Evolutionary conservation across 2,113 vertebrate genomes (phyloP).

Genomic region (Sinocyclocheilus anshuiensis): DNA sequence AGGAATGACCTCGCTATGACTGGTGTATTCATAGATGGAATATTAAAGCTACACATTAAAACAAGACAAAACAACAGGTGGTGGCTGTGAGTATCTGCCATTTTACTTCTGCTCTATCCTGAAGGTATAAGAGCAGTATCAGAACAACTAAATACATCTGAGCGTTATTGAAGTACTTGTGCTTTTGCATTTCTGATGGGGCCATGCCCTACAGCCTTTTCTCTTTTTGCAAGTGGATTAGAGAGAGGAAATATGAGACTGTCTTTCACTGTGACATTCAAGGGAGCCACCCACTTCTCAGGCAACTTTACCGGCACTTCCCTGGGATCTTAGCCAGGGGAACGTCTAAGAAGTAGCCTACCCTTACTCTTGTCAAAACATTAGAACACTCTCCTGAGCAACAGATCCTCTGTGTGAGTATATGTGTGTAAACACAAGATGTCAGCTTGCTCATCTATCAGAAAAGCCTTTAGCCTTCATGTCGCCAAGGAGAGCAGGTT

Average conservation of each 20-base stretch:
- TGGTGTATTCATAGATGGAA: not conserved
- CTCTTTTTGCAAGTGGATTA: conserved; percentile 24
- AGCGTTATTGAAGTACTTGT: not conserved
- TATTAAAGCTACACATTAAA: not conserved
- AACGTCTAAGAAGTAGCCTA: conserved; percentile 34
- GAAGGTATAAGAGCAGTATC: not conserved
- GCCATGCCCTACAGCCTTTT: conserved; percentile 2
- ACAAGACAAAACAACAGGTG: not conserved
- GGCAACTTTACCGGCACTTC: conserved; percentile 48
- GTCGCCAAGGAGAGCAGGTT: conserved; percentile 63
- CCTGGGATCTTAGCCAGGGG: conserved; percentile 34
- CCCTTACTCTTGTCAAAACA: conserved; percentile 46
- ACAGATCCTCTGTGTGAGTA: conserved; percentile 27
- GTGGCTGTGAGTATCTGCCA: too few species aligned
- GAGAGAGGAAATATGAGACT: conserved; percentile 35
- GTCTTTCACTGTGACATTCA: conserved; percentile 32
- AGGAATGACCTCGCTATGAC: not conserved
- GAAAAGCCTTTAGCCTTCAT: conserved; percentile 65
- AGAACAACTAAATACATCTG: not conserved
- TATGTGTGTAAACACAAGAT: conserved; percentile 29
- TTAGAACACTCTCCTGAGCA: not conserved
- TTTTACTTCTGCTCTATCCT: not conserved
- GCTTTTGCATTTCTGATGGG: conserved; percentile 26
- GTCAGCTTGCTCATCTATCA: conserved; percentile 63
- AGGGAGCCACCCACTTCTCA: conserved; percentile 10